Evolutionary conservation across 2,888 invertebrate species (phyloP).

Genomic region (Noctua janthina): DNA sequence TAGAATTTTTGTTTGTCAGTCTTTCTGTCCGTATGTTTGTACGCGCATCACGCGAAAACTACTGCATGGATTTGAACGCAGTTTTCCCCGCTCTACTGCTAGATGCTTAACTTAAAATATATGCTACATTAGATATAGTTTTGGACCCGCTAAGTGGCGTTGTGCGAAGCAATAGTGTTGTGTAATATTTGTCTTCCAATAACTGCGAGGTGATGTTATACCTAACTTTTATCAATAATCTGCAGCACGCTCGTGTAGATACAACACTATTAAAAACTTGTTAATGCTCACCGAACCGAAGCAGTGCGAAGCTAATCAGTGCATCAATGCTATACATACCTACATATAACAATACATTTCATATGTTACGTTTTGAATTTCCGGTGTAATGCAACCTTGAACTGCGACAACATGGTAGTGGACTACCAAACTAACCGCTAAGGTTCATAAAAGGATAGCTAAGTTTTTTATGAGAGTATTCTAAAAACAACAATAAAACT

Average conservation of each 20-base stretch:
- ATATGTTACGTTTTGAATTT: slow-evolving; percentile 2
- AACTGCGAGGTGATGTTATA: background rate
- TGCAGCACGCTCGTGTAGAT: background rate
- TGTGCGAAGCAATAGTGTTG: too few species aligned
- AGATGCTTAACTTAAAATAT: too few species aligned
- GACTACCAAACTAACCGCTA: background rate
- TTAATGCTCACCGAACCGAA: slow-evolving; percentile 11
- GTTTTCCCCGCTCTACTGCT: too few species aligned
- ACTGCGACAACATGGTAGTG: slow-evolving; percentile 1
- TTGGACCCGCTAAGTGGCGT: too few species aligned
- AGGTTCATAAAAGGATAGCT: background rate
- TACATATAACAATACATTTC: slow-evolving; percentile 27
- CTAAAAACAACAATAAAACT: background rate
- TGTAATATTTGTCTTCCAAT: background rate
- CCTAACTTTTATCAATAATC: background rate
- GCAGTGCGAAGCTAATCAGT: slow-evolving; percentile 24
- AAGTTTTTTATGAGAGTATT: background rate
- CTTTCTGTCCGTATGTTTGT: too few species aligned
- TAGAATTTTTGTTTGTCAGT: too few species aligned
- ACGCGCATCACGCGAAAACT: too few species aligned
- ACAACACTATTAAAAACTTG: background rate
- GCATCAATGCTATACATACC: slow-evolving; percentile 5
- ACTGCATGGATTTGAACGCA: too few species aligned
- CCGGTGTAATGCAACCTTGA: slow-evolving; percentile 31
- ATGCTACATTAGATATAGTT: too few species aligned